Base-by-base conservation (phyloP, 2,797 vertebrate genomes). In the Botia kubotai region DNA sequence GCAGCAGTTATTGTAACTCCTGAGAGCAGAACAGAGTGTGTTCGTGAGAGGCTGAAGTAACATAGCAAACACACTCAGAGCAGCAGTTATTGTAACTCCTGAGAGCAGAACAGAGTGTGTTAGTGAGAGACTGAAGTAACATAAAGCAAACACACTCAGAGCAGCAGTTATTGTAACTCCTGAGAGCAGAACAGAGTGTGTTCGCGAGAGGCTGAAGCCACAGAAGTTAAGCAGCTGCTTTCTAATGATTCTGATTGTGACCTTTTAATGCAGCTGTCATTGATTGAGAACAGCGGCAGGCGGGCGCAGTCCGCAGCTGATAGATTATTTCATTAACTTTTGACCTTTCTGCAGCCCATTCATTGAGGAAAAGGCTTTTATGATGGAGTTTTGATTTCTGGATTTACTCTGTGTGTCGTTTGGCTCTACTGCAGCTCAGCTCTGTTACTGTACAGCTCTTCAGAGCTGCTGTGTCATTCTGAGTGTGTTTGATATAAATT, bases 281-380 rank as follows among this genome's bases (percentile, higher is more conserved):
- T 96, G 95, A 97, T 96, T 97, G 96, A 95, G 91, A 95, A 90
- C 93, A 91, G 90, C 92, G 93, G 94, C 89, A 94, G 94, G 77
- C 94, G 94, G 94, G 93, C 96, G 94, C 95, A 93, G 96, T 84
- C 95, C 95, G 93, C 96, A 97, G 94, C 96, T 99, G 97, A 99
- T 98, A 97, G 97, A 99, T 98, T 98, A 98, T 98, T 98, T 98
- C 97, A 99, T 99, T 99, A 98, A 97, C 96, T 96, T 95, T 96
- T 99, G 97, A 99, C 97, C 97, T 99, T 99, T 99, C 95, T 96
- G 90, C 90, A 92, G 95, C 93, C 95, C 96, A 95, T 96, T 96
- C 95, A 96, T 97, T 96, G 95, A 97, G 94, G 94, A 95, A 94
- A 94, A 95, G 85, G 86, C 92, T 95, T 94, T 95, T 94, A 91